Conservation (phyloP, 2,113 vertebrate genomes). For the Microtus richardsoni region DNA sequence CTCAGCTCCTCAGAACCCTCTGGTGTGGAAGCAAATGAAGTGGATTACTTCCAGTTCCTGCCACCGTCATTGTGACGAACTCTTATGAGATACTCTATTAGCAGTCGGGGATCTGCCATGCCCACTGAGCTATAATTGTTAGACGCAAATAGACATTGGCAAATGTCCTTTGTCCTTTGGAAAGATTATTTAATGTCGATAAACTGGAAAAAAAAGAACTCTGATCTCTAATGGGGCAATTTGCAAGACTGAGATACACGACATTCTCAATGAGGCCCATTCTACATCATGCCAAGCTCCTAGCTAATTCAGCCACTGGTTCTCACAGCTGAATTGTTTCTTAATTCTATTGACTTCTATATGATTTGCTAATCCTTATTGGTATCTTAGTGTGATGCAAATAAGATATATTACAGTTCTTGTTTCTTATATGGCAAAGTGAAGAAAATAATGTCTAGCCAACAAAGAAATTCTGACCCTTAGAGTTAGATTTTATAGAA, state of each 20-base stretch:
- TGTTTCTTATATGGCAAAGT: slow-evolving; percentile 4
- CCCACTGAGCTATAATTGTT: not conserved
- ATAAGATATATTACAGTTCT: not conserved
- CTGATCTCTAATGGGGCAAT: not conserved
- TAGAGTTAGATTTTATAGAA: not conserved
- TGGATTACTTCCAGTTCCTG: not conserved
- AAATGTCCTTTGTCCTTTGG: slow-evolving; percentile 32
- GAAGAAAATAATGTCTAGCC: not conserved
- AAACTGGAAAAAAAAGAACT: slow-evolving; percentile 45
- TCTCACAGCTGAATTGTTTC: slow-evolving; percentile 48
- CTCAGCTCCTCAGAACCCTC: not conserved
- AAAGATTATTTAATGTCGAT: slow-evolving; percentile 42
- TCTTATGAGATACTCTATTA: not conserved
- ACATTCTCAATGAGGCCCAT: not conserved
- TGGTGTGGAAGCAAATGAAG: not conserved
- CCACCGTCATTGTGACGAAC: not conserved
- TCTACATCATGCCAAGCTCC: not conserved
- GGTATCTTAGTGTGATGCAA: not conserved
- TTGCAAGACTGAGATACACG: slow-evolving; percentile 10
- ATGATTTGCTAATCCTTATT: not conserved
- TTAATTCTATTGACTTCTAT: not conserved
- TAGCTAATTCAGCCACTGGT: not conserved
- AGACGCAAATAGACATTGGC: slow-evolving; percentile 37
- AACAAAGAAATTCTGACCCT: not conserved
- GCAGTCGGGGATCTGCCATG: not conserved